These are phyloP conservation scores for Mythimna loreyi DNA, from an alignment of 2,888 invertebrate species.

Conservation along the genomic window DNA sequence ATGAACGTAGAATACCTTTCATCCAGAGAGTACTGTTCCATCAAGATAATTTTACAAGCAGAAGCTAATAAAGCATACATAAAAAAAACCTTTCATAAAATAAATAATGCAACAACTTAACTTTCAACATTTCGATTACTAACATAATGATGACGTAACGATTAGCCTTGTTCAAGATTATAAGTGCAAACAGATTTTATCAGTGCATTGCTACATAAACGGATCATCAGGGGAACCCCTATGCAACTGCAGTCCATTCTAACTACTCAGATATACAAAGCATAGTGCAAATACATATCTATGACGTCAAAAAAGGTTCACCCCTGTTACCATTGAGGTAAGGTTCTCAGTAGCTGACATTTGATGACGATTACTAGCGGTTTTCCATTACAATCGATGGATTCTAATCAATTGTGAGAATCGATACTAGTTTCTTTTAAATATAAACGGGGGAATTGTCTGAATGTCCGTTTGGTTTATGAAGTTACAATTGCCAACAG, in stretches of 20 bases:
- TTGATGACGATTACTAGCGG: slow-evolving; percentile 13
- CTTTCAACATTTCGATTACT: neutral
- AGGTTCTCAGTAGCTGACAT: slow-evolving; percentile 35
- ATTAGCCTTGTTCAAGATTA: slow-evolving; percentile 47
- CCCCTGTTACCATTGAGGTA: slow-evolving; percentile 7
- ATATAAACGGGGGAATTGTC: neutral
- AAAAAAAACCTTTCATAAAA: neutral
- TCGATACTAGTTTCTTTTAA: neutral
- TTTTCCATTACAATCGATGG: slow-evolving; percentile 3
- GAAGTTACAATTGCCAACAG: neutral
- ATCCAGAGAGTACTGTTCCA: no score
- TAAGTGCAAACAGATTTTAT: slow-evolving; percentile 53
- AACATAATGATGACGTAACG: slow-evolving; percentile 26
- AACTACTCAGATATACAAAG: slow-evolving; percentile 10
- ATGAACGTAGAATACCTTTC: no score
- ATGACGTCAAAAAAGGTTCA: slow-evolving; percentile 35
- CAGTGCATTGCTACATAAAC: slow-evolving; percentile 35
- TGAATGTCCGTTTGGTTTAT: neutral
- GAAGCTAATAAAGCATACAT: no score
- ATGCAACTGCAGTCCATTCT: slow-evolving; percentile 24
- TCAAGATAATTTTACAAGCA: no score
- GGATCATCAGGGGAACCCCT: slow-evolving; percentile 56
- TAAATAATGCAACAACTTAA: neutral
- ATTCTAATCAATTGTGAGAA: slow-evolving; percentile 18
- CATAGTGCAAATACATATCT: slow-evolving; percentile 27